Percentiles rank a stretch among this genome's conserved stretches.
phyloP scores from a whole-genome alignment of 2,888 invertebrate genomes.

The Volucella inflata region DNA sequence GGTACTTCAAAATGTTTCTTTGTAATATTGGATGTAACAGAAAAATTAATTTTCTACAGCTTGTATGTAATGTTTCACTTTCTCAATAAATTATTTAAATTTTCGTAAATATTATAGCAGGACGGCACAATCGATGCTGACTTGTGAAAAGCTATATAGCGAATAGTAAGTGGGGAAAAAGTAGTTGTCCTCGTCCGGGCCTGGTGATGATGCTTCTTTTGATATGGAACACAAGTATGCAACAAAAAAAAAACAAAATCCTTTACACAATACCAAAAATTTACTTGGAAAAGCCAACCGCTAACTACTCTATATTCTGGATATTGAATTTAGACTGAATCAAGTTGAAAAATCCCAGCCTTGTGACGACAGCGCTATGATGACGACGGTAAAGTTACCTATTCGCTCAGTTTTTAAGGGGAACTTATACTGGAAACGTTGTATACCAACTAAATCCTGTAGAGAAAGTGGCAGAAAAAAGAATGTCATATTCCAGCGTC shows the following conservation, averaged over 20 bases:
- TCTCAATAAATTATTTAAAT: constrained; percentile 34
- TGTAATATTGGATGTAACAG: not conserved
- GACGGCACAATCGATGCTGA: constrained; percentile 81
- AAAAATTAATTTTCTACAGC: constrained; percentile 27
- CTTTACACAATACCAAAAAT: constrained; percentile 69
- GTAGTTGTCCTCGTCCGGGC: constrained; percentile 75
- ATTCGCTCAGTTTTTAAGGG: constrained; percentile 43
- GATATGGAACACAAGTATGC: constrained; percentile 68
- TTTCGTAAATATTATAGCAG: constrained; percentile 66
- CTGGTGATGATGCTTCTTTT: constrained; percentile 77
- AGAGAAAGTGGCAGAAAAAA: constrained; percentile 50
- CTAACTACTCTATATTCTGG: constrained; percentile 74
- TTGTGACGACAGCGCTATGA: constrained; percentile 71
- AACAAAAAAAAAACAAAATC: constrained; percentile 69
- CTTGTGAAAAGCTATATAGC: constrained; percentile 80
- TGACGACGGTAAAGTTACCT: constrained; percentile 60
- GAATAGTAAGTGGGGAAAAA: constrained; percentile 77
- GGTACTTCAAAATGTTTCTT: not conserved
- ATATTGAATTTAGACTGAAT: constrained; percentile 75
- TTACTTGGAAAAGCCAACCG: constrained; percentile 68
- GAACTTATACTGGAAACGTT: constrained; percentile 61
- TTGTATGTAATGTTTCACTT: constrained; percentile 30
- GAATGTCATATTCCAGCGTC: constrained; percentile 63
- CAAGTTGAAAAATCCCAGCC: constrained; percentile 70
- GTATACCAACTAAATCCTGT: constrained; percentile 69